Percentiles rank a stretch among this genome's conserved stretches.
phyloP scores from a whole-genome alignment of 2,113 vertebrate species.

The Poecile atricapillus region DNA sequence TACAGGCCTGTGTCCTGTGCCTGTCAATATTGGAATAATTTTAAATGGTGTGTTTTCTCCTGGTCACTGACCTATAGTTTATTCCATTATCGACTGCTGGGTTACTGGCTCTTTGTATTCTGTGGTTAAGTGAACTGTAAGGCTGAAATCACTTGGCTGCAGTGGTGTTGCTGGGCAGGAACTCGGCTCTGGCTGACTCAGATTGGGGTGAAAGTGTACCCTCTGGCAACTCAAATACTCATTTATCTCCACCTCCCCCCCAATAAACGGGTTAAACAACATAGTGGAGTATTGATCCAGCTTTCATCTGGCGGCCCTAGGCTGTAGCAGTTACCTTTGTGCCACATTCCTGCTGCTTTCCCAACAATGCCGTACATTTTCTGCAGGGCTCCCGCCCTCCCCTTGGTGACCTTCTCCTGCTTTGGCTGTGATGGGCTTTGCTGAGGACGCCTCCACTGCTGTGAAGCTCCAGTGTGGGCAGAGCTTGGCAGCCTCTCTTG shows the following conservation, averaged over 20 bases:
- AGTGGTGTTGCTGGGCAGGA: slow-evolving; percentile 36
- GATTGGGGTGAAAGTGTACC: slow-evolving; percentile 45
- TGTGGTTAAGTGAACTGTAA: slow-evolving; percentile 38
- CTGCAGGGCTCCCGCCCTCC: background rate
- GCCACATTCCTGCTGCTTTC: slow-evolving; percentile 46
- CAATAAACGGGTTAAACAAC: slow-evolving; percentile 46
- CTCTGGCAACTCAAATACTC: slow-evolving; percentile 17
- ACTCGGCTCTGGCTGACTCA: slow-evolving; percentile 28
- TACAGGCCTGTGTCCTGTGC: background rate
- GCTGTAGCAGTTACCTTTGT: slow-evolving; percentile 42
- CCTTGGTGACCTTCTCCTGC: background rate
- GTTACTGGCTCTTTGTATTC: slow-evolving; percentile 43
- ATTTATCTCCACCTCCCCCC: background rate
- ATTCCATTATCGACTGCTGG: slow-evolving; percentile 58
- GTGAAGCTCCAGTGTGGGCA: background rate
- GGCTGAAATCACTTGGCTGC: slow-evolving; percentile 31
- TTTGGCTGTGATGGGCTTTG: background rate
- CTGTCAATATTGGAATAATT: slow-evolving; percentile 49
- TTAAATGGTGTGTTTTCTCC: slow-evolving; percentile 59
- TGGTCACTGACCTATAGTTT: slow-evolving; percentile 62
- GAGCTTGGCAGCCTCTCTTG: background rate
- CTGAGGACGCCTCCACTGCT: background rate
- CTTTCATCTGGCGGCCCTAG: background rate
- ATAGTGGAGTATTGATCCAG: slow-evolving; percentile 39
- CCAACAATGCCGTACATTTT: background rate